Conservation (phyloP, 2,888 invertebrate species). For the Leptura quadrifasciata region DNA sequence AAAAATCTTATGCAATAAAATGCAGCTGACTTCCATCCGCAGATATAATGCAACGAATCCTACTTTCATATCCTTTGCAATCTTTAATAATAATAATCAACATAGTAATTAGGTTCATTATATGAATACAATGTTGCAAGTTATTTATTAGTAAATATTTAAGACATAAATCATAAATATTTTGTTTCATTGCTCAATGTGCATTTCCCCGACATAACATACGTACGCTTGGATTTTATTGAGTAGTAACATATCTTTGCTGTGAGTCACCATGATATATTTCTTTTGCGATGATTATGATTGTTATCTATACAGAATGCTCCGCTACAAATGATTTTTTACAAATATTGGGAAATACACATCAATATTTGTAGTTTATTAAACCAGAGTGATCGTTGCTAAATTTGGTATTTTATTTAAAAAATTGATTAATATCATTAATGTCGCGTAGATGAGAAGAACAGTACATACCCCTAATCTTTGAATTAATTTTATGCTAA, state of each 20-base stretch:
- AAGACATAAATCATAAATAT: neutral
- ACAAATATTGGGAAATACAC: no score
- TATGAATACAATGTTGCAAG: neutral
- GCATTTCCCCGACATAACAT: neutral
- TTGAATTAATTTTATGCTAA: no score
- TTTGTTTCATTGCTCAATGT: neutral
- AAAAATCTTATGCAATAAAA: neutral
- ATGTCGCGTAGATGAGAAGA: no score
- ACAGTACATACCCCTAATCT: no score
- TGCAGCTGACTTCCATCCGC: neutral
- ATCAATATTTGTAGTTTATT: no score
- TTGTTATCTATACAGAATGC: neutral
- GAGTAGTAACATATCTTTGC: neutral
- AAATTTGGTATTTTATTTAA: no score
- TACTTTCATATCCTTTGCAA: neutral
- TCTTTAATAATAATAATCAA: neutral
- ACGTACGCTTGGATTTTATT: neutral
- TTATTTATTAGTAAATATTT: neutral
- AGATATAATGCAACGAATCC: neutral
- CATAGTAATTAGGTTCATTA: neutral
- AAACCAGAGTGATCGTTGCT: no score
- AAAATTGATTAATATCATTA: no score
- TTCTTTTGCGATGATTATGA: neutral
- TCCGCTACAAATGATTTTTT: no score
- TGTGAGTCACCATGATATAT: neutral